A percentile compares a stretch with the other conserved stretches of the same genome.
phyloP scores from a whole-genome alignment of 2,113 vertebrate genomes.

The Nothobranchius furzeri region DNA sequence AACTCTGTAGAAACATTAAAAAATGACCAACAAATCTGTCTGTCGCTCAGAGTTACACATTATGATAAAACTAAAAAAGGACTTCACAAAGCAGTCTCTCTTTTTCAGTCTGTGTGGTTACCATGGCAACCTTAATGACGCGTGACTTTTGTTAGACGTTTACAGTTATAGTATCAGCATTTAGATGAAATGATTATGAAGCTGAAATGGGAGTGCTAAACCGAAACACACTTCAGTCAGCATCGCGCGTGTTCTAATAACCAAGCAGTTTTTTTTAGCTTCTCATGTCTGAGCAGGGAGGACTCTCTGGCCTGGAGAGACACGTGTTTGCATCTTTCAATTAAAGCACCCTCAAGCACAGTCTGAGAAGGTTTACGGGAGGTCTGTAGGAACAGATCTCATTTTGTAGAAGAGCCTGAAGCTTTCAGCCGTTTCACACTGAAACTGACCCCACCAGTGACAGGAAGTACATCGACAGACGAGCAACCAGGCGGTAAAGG shows the following conservation, averaged over 20 bases:
- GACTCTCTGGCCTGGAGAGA: constrained; percentile 3
- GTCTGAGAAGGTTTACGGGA: constrained; percentile 3
- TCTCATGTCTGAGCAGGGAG: neutral
- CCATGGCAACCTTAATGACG: no score
- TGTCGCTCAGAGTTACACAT: no score
- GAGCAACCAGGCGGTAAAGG: neutral
- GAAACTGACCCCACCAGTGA: neutral
- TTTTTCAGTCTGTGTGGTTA: no score
- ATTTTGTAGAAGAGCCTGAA: neutral
- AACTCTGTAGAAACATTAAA: no score
- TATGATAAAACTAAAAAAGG: no score
- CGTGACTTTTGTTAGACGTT: no score
- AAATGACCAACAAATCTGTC: no score
- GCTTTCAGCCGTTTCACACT: constrained; percentile 11
- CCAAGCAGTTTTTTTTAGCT: no score
- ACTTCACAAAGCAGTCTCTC: no score
- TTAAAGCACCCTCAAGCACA: constrained; percentile 6
- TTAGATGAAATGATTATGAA: no score
- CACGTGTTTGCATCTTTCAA: constrained; percentile 5
- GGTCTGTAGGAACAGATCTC: neutral
- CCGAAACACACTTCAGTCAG: constrained; percentile 30
- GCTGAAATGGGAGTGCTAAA: no score
- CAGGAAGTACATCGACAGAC: neutral
- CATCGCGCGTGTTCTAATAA: neutral
- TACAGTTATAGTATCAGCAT: no score